phyloP scores from a whole-genome alignment of 2,888 invertebrate species.

The Cryptus viduatorius region DNA sequence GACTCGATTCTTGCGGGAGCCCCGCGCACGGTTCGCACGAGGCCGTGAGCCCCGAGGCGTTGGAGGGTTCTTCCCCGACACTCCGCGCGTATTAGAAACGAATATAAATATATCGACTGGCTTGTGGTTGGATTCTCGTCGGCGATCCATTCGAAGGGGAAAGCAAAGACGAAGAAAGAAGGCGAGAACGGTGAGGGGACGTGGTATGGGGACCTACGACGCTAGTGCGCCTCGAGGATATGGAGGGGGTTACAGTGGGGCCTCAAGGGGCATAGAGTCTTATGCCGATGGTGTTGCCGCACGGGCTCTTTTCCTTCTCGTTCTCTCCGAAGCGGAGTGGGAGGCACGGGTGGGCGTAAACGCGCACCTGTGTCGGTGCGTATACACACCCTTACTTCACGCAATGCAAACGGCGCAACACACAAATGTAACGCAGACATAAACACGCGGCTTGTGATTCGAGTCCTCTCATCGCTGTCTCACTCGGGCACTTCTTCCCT shows the following conservation, averaged over 20 bases:
- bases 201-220: background rate
- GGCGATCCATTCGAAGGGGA: constrained; percentile 57
- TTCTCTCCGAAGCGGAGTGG: constrained; percentile 38
- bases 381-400: constrained; percentile 58
- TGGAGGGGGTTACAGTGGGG: constrained; percentile 6
- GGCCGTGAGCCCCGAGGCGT: constrained; percentile 67
- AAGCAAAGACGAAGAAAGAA: constrained; percentile 42
- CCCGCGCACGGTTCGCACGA: constrained; percentile 63
- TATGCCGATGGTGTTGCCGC: constrained; percentile 49
- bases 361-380: constrained; percentile 67
- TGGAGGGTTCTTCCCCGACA: constrained; percentile 65
- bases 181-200: constrained; percentile 46
- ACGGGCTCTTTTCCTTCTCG: constrained; percentile 36
- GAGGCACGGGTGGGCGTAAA: constrained; percentile 68
- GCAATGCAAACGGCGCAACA: constrained; percentile 36
- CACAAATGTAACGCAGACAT: constrained; percentile 45
- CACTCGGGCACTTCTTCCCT: constrained; percentile 61
- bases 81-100: constrained; percentile 81
- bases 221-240: background rate
- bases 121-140: constrained; percentile 28
- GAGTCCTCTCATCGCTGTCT: constrained; percentile 54
- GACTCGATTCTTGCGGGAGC: constrained; percentile 49
- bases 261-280: constrained; percentile 42
- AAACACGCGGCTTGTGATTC: constrained; percentile 46
- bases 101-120: constrained; percentile 81